Evolutionary conservation across 2,888 invertebrate genomes (phyloP).

Genomic region (Lamellibrachia columna): DNA sequence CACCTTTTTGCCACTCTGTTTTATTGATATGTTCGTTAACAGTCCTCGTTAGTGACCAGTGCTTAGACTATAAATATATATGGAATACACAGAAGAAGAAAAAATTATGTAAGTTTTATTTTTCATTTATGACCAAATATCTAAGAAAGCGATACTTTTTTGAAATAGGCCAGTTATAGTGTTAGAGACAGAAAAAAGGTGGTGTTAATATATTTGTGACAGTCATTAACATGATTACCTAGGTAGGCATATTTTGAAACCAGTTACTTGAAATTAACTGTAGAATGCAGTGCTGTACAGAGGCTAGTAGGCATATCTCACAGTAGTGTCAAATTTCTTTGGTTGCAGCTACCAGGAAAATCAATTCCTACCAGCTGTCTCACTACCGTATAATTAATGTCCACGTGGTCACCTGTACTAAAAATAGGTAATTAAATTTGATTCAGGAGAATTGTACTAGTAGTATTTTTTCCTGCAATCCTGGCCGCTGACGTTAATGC

Average conservation of each 20-base stretch:
- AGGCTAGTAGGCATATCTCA: background rate
- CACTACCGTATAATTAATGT: background rate
- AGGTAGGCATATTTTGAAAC: too few species aligned
- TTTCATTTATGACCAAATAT: too few species aligned
- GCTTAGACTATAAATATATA: too few species aligned
- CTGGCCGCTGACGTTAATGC: background rate
- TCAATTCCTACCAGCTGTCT: background rate
- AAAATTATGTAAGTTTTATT: too few species aligned
- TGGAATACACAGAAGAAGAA: too few species aligned
- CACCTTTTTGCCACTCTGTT: too few species aligned
- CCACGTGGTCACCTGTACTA: background rate
- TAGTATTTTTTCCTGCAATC: background rate
- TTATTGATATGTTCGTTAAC: too few species aligned
- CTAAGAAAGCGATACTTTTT: too few species aligned
- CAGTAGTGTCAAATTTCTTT: background rate
- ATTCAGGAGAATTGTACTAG: background rate
- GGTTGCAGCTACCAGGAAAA: background rate
- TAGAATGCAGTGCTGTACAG: background rate
- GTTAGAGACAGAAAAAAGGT: background rate
- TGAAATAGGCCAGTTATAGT: background rate
- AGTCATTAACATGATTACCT: background rate
- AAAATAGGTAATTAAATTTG: conserved; percentile 10
- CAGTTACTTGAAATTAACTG: background rate
- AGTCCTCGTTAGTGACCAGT: too few species aligned
- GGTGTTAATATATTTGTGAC: background rate